Base-by-base conservation (phyloP, 2,797 vertebrate species). In the Miichthys miiuy region DNA sequence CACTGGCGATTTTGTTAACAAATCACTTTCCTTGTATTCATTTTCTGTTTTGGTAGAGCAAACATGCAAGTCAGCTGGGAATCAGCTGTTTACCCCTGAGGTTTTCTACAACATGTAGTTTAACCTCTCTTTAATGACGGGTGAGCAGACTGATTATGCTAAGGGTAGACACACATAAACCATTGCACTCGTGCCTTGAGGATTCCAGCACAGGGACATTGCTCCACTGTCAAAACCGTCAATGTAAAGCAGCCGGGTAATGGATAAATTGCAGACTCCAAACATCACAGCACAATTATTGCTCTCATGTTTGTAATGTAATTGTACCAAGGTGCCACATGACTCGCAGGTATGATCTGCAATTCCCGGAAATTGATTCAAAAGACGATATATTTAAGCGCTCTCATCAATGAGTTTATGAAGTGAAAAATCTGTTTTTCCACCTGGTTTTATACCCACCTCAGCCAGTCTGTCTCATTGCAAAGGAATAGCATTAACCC, bases 21-120 rank as follows among this genome's bases (percentile, higher is more conserved):
- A 69, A 54, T 68, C 38, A 6, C 14, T 23, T 73, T 47, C 13
- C 42, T 50, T 69, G 16, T 66, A 52, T 63, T 18, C 42, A 34
- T 63, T 50, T 68, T 55, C 2, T 60, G 21, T 83, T 62, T 52
- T 11, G 38, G 21, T 1, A 57, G 51, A 80, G 27, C 21, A 74
- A 63, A 67, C 48, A 75, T 25, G 18, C 16, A 54, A 51, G 56
- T 70, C 81, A 61, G 20, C n/a, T 30, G 68, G 55, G 71, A 82
- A 30, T 38, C 41, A 23, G 52, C 25, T 3, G 9, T 68, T 74
- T 46, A 47, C 42, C 79, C 81, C 61, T 14, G 16, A 80, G 81
- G 77, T 80, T 77, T 78, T 25, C 60, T 38, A 12, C 47, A 75
- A 69, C 83, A 72, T 87, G 84, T 82, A 46, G 72, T 81, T 87